Percentiles rank a stretch among this genome's conserved stretches.
These are phyloP conservation scores for Wiebesia pumilae DNA, from an alignment of 1,140 invertebrate species.

Conservation along the genomic window DNA sequence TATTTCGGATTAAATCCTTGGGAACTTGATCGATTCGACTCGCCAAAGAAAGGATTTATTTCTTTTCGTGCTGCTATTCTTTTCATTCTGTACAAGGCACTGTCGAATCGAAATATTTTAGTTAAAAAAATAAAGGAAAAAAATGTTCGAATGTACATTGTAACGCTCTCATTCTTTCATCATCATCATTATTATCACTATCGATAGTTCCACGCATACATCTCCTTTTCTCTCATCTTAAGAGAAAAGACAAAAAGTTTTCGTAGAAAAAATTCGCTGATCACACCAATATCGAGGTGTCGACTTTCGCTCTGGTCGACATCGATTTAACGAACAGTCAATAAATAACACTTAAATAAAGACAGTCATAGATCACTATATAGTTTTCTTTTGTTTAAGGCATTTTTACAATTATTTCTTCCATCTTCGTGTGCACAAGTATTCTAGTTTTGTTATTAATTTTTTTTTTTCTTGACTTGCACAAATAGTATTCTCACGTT, in stretches of 20 bases:
- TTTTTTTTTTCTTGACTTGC: conserved; percentile 11
- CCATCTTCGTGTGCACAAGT: conserved; percentile 6
- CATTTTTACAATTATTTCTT: conserved; percentile 44
- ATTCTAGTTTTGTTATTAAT: background rate
- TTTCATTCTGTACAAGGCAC: conserved; percentile 28
- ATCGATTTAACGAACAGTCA: conserved; percentile 40
- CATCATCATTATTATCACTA: background rate
- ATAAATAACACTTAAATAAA: conserved; percentile 51
- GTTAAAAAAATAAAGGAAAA: conserved; percentile 29
- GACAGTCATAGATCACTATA: conserved; percentile 45
- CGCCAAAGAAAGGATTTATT: conserved; percentile 21
- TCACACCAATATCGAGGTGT: conserved; percentile 30
- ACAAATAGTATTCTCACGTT: background rate
- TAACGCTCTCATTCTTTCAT: conserved; percentile 39
- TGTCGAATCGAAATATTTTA: conserved; percentile 34
- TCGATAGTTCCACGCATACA: background rate
- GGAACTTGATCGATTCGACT: conserved; percentile 35
- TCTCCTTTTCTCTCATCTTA: conserved; percentile 16
- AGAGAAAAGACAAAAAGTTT: conserved; percentile 44
- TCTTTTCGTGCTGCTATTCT: background rate
- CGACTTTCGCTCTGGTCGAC: conserved; percentile 13
- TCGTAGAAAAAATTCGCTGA: conserved; percentile 49
- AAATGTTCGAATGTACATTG: conserved; percentile 35
- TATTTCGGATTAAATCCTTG: background rate
- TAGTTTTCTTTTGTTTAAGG: conserved; percentile 41